A percentile compares a stretch with the other conserved stretches of the same genome.
Conservation (phyloP, 1,140 invertebrate genomes). For the Radopholus similis region DNA sequence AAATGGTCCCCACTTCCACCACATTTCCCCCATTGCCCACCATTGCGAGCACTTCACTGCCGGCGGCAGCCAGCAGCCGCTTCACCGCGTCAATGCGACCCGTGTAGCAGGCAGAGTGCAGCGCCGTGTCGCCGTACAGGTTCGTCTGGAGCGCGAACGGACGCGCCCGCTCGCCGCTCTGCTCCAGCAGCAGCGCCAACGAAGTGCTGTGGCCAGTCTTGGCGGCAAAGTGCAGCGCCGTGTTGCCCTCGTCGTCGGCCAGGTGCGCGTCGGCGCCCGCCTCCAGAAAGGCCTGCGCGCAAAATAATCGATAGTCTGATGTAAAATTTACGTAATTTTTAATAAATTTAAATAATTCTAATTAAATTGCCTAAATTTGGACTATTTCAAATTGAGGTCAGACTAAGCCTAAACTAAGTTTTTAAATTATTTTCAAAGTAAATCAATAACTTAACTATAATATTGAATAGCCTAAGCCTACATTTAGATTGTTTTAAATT, state of each 20-base stretch:
- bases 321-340: conserved; percentile 6
- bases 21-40: conserved; percentile 15
- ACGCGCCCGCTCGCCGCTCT: not conserved
- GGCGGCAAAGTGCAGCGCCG: conserved; percentile 63
- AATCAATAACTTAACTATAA: no score
- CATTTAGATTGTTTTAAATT: no score
- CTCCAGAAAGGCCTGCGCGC: conserved; percentile 10
- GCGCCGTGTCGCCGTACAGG: conserved; percentile 63
- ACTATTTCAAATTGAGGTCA: no score
- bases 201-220: conserved; percentile 62
- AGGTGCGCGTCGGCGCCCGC: conserved; percentile 51
- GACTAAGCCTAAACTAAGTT: no score
- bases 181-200: conserved; percentile 60
- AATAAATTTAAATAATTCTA: conserved; percentile 13
- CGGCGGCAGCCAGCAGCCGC: conserved; percentile 60
- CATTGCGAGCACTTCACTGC: conserved; percentile 58
- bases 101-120: conserved; percentile 62
- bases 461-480: no score
- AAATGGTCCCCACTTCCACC: no score
- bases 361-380: no score
- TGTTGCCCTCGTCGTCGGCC: conserved; percentile 63
- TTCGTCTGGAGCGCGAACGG: conserved; percentile 53
- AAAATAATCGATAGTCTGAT: no score
- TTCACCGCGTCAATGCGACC: conserved; percentile 63
- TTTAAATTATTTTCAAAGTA: no score